These are phyloP conservation scores for Idaea biselata DNA, from an alignment of 2,888 invertebrate genomes.

Conservation along the genomic window DNA sequence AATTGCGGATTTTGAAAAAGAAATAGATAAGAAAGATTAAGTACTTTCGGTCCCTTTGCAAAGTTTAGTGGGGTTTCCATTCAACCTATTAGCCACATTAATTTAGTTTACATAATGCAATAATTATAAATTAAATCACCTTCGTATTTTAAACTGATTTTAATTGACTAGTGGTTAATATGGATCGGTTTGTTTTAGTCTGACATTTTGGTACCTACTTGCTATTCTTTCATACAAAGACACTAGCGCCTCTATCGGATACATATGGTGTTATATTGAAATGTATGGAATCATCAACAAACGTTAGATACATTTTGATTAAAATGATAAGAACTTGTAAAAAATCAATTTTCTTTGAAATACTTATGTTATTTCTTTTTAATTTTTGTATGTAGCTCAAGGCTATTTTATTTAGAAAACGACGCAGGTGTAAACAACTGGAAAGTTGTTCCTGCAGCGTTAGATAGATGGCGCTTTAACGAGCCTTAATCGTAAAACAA, in stretches of 20 bases:
- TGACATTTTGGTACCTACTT: slow-evolving; percentile 13
- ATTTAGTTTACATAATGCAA: slow-evolving; percentile 42
- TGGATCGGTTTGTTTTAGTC: slow-evolving; percentile 36
- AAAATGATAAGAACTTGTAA: no score
- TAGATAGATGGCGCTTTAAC: no score
- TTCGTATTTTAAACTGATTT: slow-evolving; percentile 58
- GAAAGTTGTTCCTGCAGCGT: no score
- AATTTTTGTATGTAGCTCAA: no score
- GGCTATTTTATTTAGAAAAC: no score
- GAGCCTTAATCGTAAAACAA: no score
- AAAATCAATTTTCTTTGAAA: no score
- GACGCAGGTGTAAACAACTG: no score
- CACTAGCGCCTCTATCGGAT: not conserved
- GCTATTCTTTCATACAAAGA: slow-evolving; percentile 19
- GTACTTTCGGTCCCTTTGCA: slow-evolving; percentile 49
- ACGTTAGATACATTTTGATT: no score
- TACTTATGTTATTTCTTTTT: no score
- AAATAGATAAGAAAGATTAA: slow-evolving; percentile 18
- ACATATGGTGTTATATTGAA: no score
- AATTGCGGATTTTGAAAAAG: slow-evolving; percentile 32
- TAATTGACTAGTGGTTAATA: slow-evolving; percentile 73
- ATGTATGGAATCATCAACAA: no score
- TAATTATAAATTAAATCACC: slow-evolving; percentile 57
- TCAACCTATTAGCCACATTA: slow-evolving; percentile 59
- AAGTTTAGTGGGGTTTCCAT: slow-evolving; percentile 48